These are phyloP conservation scores for Lacanobia oleracea DNA, from an alignment of 2,888 invertebrate genomes.

Conservation along the genomic window DNA sequence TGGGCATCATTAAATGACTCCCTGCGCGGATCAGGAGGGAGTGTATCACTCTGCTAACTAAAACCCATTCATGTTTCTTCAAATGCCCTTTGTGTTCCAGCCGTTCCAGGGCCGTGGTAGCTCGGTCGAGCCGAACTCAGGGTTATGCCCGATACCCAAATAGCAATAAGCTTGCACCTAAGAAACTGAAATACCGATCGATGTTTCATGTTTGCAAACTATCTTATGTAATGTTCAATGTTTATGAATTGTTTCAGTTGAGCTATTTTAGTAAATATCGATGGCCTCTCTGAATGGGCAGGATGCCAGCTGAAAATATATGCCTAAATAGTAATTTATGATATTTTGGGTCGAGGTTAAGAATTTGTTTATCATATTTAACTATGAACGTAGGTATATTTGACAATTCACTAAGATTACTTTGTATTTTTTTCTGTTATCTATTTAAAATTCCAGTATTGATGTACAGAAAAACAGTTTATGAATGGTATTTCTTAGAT, in stretches of 20 bases:
- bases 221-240: slow-evolving; percentile 25
- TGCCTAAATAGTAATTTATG: slow-evolving; percentile 54
- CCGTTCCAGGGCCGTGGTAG: too few relatives aligned
- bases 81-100: too few relatives aligned
- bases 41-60: too few relatives aligned
- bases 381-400: neutral
- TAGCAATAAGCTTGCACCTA: neutral
- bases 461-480: neutral
- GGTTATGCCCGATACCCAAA: neutral
- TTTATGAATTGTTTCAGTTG: slow-evolving; percentile 32
- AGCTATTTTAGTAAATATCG: slow-evolving; percentile 52
- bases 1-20: too few relatives aligned
- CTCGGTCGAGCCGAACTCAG: too few relatives aligned
- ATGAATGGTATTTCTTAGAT: neutral
- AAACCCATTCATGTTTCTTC: too few relatives aligned
- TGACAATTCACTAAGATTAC: neutral
- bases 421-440: neutral
- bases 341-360: slow-evolving; percentile 46
- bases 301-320: slow-evolving; percentile 52
- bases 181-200: slow-evolving; percentile 1
- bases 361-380: slow-evolving; percentile 5
- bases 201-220: slow-evolving; percentile 20
- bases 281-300: slow-evolving; percentile 49
- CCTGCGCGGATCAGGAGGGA: too few relatives aligned
- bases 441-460: neutral